Conservation (phyloP, 2,113 vertebrate genomes). For the Uria aalge region DNA sequence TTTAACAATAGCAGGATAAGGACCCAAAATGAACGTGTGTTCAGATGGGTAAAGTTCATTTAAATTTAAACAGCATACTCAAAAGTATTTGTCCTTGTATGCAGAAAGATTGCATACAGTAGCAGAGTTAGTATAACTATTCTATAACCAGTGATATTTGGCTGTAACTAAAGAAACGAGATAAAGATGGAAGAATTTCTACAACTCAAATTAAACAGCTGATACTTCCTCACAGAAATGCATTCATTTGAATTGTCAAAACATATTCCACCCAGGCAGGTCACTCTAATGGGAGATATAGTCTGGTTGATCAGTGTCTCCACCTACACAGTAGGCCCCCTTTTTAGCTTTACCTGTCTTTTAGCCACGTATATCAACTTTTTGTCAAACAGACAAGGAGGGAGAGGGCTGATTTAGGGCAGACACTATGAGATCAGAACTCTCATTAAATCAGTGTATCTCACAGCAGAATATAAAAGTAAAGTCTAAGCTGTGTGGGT, state of each 20-base stretch:
- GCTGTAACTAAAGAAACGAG: not conserved
- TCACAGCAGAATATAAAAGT: not conserved
- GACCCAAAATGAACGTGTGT: not conserved
- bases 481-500: not conserved
- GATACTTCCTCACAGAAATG: not conserved
- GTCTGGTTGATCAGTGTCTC: not conserved
- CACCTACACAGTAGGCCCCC: not conserved
- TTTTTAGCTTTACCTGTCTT: not conserved
- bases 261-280: not conserved
- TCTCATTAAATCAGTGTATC: not conserved
- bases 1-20: not conserved
- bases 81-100: not conserved
- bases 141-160: not conserved
- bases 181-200: not conserved
- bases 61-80: not conserved
- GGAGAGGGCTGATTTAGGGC: not conserved
- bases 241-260: not conserved
- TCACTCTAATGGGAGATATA: rapidly evolving
- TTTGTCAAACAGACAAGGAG: not conserved
- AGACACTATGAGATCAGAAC: not conserved
- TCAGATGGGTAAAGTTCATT: not conserved
- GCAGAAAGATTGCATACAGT: not conserved
- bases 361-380: not conserved
- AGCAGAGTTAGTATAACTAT: not conserved
- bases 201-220: not conserved